Evolutionary conservation across 2,888 invertebrate species (phyloP).

Genomic region (Trilocha varians): DNA sequence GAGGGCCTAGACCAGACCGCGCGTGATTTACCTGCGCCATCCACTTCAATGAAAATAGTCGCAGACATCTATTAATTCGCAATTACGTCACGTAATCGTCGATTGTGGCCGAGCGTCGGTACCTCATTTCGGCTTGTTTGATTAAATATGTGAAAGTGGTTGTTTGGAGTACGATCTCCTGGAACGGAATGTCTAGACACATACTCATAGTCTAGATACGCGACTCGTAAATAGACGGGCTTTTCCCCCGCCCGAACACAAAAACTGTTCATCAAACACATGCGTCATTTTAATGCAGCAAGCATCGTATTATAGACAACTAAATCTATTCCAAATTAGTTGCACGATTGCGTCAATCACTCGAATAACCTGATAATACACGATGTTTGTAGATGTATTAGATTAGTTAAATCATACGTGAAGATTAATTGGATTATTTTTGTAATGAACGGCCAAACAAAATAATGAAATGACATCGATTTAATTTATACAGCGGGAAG

Average conservation of each 20-base stretch:
- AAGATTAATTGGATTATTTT: not conserved
- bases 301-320: not conserved
- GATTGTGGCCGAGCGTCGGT: slow-evolving; percentile 33
- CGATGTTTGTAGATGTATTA: not conserved
- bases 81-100: slow-evolving; percentile 48
- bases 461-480: not conserved
- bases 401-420: not conserved
- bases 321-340: not conserved
- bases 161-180: slow-evolving; percentile 56
- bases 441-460: not conserved
- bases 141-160: slow-evolving; percentile 56
- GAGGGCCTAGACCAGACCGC: slow-evolving; percentile 13
- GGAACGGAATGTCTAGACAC: slow-evolving; percentile 63
- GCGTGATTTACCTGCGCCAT: slow-evolving; percentile 12
- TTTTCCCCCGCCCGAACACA: slow-evolving; percentile 39
- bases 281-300: slow-evolving; percentile 28
- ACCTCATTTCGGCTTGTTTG: slow-evolving; percentile 37
- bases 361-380: not conserved
- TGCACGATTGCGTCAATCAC: not conserved
- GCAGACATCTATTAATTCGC: slow-evolving; percentile 35
- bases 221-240: slow-evolving; percentile 48
- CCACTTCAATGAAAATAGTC: slow-evolving; percentile 29
- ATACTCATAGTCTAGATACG: slow-evolving; percentile 62
- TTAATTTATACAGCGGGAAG: too few species aligned
- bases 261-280: slow-evolving; percentile 26